Conservation (phyloP, 2,888 invertebrate genomes). For the Marronus borbonicus region DNA sequence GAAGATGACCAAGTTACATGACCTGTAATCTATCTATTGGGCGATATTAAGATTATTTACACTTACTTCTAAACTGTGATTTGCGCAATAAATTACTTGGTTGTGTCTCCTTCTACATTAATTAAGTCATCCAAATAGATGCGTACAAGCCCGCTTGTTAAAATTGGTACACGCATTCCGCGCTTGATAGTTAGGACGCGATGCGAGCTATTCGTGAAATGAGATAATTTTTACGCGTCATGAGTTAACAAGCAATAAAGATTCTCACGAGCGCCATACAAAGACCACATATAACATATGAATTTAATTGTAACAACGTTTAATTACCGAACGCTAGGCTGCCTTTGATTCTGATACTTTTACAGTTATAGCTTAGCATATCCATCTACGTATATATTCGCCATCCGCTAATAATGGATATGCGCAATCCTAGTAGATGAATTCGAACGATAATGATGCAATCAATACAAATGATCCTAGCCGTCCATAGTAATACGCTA, state of each 20-base stretch:
- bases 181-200: neutral
- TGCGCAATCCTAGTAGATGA: conserved; percentile 5
- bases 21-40: no score
- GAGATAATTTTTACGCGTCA: conserved; percentile 30
- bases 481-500: neutral
- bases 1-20: no score
- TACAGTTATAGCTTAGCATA: conserved; percentile 18
- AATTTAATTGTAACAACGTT: conserved; percentile 31
- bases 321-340: conserved; percentile 26
- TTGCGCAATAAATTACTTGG: neutral
- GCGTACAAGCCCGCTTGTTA: neutral
- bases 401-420: neutral
- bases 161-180: neutral
- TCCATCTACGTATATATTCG: conserved; percentile 8
- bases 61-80: neutral
- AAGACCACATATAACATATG: conserved; percentile 21
- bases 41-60: neutral
- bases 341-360: conserved; percentile 27
- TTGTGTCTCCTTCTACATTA: neutral
- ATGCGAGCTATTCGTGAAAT: neutral
- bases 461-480: conserved; percentile 16
- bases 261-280: conserved; percentile 28
- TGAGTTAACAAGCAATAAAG: conserved; percentile 28
- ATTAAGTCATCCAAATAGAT: conserved; percentile 1
- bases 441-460: conserved; percentile 16